Base-by-base conservation (phyloP, 2,113 vertebrate genomes). In the Albula glossodonta region DNA sequence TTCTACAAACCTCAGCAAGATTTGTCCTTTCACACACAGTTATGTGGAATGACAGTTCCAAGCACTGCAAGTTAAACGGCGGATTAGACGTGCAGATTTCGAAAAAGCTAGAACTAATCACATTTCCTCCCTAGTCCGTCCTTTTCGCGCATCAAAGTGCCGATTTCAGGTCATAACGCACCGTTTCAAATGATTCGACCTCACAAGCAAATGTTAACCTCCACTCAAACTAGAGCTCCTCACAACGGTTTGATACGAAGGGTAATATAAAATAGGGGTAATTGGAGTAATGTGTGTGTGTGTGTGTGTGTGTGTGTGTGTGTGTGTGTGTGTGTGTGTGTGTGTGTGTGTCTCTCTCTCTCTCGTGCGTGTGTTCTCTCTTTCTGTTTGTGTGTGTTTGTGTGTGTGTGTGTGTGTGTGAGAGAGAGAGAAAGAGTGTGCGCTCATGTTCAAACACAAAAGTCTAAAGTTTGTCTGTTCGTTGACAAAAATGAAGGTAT, bases 81-180 rank as follows among this genome's bases (percentile, higher is more conserved):
- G 93, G 94, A 96, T 96, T 96, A 95, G 89, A 95, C 92, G 87
- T 87, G 90, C 95, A 93, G 92, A 94, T 93, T 91, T 93, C 90
- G 60, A 86, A 91, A 93, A 93, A 96, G 93, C 93, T 95, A 96
- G 95, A 97, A 97, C 96, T 95, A 98, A 97, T 97, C 93, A 90
- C 87, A 91, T 97, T 98, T 97, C 92, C 93, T 93, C 89, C 92
- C 87, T 86, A 81, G 81, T 41, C 56, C 51, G 82, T 77, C 74
- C 77, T 83, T 87, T 87, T 78, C 63, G 51, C 53, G 60, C 83
- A 51, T 84, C 49, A 53, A 84, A 81, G 83, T 60, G 51, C 13
- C 51, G 25, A 25, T 80, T 70, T 87, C 50, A 78, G 31, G 56
- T 57, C 77, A 60, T 87, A 80, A 78, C 81, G 78, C 2, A 56